Percentiles rank a stretch among this genome's conserved stretches.
Evolutionary conservation across 2,797 vertebrate species (phyloP).

Genomic region (Sebastolobus alascanus): DNA sequence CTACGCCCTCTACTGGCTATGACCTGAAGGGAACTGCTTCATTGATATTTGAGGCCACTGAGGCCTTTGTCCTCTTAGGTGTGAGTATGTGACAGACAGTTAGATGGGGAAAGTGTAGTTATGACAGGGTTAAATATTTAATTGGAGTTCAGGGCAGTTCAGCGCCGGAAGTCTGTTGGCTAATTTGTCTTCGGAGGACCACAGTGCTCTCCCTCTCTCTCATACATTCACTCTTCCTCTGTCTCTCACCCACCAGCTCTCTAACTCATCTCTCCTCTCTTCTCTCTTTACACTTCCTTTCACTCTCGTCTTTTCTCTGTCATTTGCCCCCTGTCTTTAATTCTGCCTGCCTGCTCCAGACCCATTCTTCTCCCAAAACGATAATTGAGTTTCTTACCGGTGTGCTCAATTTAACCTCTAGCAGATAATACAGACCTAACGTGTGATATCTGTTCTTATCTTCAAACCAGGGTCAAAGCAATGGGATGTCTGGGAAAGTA

Average conservation of each 20-base stretch:
- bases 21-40: not conserved
- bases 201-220: not conserved
- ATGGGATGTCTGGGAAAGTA: slow-evolving; percentile 8
- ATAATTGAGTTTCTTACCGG: slow-evolving; percentile 40
- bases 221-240: not conserved
- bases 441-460: slow-evolving; percentile 34
- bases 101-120: slow-evolving; percentile 28
- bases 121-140: slow-evolving; percentile 74
- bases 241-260: not conserved
- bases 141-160: slow-evolving; percentile 58
- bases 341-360: slow-evolving; percentile 3
- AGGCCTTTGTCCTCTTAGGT: slow-evolving; percentile 19
- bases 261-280: not conserved
- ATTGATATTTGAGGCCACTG: slow-evolving; percentile 30
- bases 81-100: slow-evolving; percentile 22
- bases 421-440: slow-evolving; percentile 23
- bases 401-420: slow-evolving; percentile 23
- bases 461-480: slow-evolving; percentile 11
- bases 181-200: slow-evolving; percentile 63
- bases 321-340: not conserved
- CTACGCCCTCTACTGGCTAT: not conserved
- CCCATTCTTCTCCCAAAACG: slow-evolving; percentile 5
- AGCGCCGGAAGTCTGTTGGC: slow-evolving; percentile 43
- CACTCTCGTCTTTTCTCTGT: slow-evolving; percentile 6
- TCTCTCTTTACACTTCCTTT: not conserved